A percentile compares a stretch with the other conserved stretches of the same genome.
These are phyloP conservation scores for Pelodytes ibericus DNA, from an alignment of 2,797 vertebrate species.

Conservation along the genomic window DNA sequence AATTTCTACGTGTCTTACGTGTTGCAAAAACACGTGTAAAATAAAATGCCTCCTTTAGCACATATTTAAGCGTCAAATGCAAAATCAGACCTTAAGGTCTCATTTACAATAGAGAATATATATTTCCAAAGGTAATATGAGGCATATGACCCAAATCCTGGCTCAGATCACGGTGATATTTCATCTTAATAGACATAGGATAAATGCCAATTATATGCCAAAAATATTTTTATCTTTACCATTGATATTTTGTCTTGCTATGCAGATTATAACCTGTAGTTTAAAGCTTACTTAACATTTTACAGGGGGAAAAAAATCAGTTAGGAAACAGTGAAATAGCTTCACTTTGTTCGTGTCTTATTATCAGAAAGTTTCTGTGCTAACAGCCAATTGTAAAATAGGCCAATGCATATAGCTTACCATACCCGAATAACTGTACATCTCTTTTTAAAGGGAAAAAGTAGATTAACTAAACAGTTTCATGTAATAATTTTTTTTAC, in stretches of 20 bases:
- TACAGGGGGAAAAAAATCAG: conserved; percentile 54
- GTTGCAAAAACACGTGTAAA: conserved; percentile 38
- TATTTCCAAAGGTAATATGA: conserved; percentile 44
- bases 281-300: conserved; percentile 53
- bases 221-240: conserved; percentile 52
- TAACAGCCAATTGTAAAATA: conserved; percentile 51
- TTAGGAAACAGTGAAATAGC: conserved; percentile 49
- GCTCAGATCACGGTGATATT: conserved; percentile 49
- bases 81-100: conserved; percentile 53
- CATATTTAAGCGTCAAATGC: conserved; percentile 52
- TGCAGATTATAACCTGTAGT: conserved; percentile 52
- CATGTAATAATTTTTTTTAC: neutral
- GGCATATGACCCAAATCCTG: conserved; percentile 47
- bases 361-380: conserved; percentile 50
- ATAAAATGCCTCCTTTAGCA: conserved; percentile 38
- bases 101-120: conserved; percentile 52
- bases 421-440: conserved; percentile 6
- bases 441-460: conserved; percentile 3
- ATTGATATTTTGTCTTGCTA: conserved; percentile 51
- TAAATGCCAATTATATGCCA: conserved; percentile 56
- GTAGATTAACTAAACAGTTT: neutral
- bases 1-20: conserved; percentile 26
- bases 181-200: conserved; percentile 52
- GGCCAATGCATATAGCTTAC: conserved; percentile 23
- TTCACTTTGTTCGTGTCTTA: conserved; percentile 57